Percentiles rank a stretch among this genome's conserved stretches.
Conservation (phyloP, 2,113 vertebrate genomes). For the Bos indicus region DNA sequence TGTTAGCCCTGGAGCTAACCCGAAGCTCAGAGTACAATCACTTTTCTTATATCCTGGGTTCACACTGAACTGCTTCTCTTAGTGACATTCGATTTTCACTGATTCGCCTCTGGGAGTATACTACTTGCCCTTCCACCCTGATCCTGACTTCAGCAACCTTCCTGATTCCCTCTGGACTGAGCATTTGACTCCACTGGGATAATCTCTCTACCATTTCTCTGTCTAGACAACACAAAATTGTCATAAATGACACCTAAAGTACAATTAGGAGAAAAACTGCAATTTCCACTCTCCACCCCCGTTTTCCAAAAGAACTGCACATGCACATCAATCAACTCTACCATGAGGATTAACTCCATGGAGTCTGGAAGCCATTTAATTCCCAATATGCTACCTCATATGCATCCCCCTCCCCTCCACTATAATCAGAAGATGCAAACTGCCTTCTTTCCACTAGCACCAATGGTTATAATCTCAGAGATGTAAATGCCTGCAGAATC, state of each 20-base stretch:
- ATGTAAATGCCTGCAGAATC: slow-evolving; percentile 41
- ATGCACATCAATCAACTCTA: slow-evolving; percentile 78
- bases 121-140: not conserved
- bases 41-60: slow-evolving; percentile 3
- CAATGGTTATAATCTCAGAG: slow-evolving; percentile 52
- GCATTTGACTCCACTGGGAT: slow-evolving; percentile 64
- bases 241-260: slow-evolving; percentile 81
- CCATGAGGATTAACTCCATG: slow-evolving; percentile 72
- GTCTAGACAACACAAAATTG: slow-evolving; percentile 84
- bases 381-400: slow-evolving; percentile 60
- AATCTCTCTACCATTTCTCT: slow-evolving; percentile 70
- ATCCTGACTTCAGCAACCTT: slow-evolving; percentile 48
- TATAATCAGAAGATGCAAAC: slow-evolving; percentile 72
- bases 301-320: slow-evolving; percentile 56
- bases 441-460: slow-evolving; percentile 63
- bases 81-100: slow-evolving; percentile 24
- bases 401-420: slow-evolving; percentile 2
- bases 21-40: not conserved
- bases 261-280: slow-evolving; percentile 81
- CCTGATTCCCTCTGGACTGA: slow-evolving; percentile 71
- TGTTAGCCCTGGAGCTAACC: not conserved
- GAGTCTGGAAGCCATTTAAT: slow-evolving; percentile 64
- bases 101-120: not conserved
- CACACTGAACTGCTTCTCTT: slow-evolving; percentile 8
- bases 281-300: slow-evolving; percentile 79